Evolutionary conservation across 2,888 invertebrate genomes (phyloP).

Genomic region (Philonicus albiceps): DNA sequence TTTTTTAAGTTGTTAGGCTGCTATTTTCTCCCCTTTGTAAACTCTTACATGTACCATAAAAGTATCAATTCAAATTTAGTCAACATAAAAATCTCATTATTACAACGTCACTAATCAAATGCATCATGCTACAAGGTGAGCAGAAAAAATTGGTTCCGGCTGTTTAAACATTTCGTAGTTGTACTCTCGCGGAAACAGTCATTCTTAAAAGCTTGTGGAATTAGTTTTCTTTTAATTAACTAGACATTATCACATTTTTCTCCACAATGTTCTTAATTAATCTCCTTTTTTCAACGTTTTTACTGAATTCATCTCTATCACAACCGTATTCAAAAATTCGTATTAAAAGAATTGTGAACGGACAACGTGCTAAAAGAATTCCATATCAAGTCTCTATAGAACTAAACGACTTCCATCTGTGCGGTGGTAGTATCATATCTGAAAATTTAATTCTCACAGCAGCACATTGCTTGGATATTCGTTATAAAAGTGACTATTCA

Average conservation of each 20-base stretch:
- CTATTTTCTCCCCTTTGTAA: no score
- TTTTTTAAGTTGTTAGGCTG: no score
- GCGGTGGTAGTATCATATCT: background rate
- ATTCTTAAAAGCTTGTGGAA: background rate
- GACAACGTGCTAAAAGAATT: background rate
- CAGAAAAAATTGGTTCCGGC: background rate
- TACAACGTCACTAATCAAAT: background rate
- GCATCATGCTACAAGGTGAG: background rate
- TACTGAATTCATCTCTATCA: background rate
- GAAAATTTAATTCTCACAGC: background rate
- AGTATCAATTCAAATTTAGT: no score
- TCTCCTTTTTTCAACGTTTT: background rate
- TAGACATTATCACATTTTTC: background rate
- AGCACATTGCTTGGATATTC: background rate
- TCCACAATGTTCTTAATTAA: background rate
- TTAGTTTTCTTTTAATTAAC: background rate
- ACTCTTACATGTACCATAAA: no score
- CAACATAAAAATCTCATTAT: background rate
- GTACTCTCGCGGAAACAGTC: background rate
- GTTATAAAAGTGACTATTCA: background rate
- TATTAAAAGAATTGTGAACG: background rate
- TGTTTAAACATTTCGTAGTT: background rate
- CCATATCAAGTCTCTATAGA: background rate
- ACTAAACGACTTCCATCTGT: background rate
- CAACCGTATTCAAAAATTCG: background rate